A percentile compares a stretch with the other conserved stretches of the same genome.
These are phyloP conservation scores for Rattus norvegicus DNA, from an alignment of 2,113 vertebrate genomes.

Conservation along the genomic window DNA sequence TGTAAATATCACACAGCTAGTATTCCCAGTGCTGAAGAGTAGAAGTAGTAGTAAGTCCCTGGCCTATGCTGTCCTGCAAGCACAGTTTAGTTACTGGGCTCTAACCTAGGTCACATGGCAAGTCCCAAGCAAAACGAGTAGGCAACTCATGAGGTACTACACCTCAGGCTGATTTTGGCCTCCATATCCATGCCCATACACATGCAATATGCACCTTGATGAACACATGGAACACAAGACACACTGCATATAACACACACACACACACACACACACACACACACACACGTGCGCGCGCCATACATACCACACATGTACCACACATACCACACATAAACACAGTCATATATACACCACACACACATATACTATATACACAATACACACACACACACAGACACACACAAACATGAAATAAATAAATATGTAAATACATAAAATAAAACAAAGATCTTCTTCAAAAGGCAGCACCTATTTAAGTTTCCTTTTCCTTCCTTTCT, in stretches of 20 bases:
- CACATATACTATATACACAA: too few species aligned
- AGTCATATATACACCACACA: too few species aligned
- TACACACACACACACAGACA: too few species aligned
- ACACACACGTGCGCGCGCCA: too few species aligned
- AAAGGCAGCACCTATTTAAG: neutral
- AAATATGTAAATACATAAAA: neutral
- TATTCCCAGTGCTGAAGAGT: neutral
- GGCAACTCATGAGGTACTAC: neutral
- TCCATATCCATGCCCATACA: neutral
- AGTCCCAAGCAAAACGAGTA: neutral
- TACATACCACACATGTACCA: too few species aligned
- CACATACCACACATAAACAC: too few species aligned
- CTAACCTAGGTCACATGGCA: neutral
- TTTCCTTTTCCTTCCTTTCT: neutral
- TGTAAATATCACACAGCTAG: neutral
- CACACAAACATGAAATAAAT: too few species aligned
- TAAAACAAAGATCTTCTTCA: neutral
- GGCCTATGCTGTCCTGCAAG: neutral
- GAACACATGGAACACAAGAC: neutral
- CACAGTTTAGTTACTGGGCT: neutral
- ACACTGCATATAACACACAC: too few species aligned
- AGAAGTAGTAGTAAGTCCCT: too few species aligned
- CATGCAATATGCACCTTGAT: neutral
- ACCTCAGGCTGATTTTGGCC: neutral
- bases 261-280: too few species aligned